phyloP scores from a whole-genome alignment of 2,113 vertebrate genomes.

The Sclerurus mexicanus region DNA sequence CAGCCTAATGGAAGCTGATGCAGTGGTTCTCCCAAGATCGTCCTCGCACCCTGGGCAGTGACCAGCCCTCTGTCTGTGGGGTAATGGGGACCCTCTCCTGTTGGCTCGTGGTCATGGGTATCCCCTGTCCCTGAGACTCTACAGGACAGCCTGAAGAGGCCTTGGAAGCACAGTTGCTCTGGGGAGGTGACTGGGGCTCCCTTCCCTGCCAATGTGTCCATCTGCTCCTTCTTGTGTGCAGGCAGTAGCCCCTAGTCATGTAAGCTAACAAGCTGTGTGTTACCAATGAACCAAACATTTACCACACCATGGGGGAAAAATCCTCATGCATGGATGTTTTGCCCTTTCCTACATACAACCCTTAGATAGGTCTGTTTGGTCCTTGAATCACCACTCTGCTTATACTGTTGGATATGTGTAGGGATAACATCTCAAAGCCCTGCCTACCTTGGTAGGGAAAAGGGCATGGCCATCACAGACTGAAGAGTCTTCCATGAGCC shows the following conservation, averaged over 20 bases:
- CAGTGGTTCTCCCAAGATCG: no score
- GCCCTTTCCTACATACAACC: background rate
- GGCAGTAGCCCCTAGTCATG: background rate
- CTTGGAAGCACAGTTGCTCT: background rate
- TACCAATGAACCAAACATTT: background rate
- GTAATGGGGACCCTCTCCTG: background rate
- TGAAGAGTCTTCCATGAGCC: background rate
- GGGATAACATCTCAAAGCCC: background rate
- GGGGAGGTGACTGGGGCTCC: background rate
- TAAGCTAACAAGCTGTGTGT: background rate
- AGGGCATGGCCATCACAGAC: background rate
- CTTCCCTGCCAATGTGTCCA: rapidly evolving
- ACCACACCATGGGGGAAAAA: background rate
- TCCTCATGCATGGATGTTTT: background rate
- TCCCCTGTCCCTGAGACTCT: background rate
- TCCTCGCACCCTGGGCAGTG: background rate
- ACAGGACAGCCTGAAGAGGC: rapidly evolving
- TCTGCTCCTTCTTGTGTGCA: rapidly evolving
- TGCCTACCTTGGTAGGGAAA: background rate
- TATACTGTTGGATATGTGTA: background rate
- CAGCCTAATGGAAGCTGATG: no score
- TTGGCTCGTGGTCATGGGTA: background rate
- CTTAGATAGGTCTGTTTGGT: rapidly evolving
- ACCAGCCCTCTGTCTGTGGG: background rate
- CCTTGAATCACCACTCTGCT: background rate